phyloP scores from a whole-genome alignment of 2,797 vertebrate genomes.

The Acridotheres tristis region DNA sequence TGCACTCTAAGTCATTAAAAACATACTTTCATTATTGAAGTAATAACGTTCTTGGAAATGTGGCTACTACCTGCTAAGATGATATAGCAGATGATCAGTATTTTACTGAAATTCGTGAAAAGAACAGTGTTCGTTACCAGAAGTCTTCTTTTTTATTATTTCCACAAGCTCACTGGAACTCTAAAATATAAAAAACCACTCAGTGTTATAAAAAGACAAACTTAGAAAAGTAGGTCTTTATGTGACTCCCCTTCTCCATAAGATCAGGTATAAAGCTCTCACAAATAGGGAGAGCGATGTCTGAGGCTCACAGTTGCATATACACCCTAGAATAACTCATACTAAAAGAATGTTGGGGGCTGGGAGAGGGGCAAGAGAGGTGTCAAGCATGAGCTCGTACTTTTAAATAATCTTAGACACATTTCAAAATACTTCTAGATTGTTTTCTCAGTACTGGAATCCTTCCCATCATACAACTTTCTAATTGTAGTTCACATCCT shows the following conservation, averaged over 20 bases:
- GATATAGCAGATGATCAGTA: slow-evolving; percentile 16
- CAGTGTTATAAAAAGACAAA: not conserved
- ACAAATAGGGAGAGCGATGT: not conserved
- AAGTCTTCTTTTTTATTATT: slow-evolving; percentile 22
- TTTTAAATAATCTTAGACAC: not conserved
- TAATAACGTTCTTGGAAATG: slow-evolving; percentile 55
- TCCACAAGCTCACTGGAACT: not conserved
- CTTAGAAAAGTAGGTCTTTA: not conserved
- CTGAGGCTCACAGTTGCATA: no score
- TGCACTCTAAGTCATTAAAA: slow-evolving; percentile 36
- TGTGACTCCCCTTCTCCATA: not conserved
- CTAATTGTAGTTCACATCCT: not conserved
- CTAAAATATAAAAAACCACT: not conserved
- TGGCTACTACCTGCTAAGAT: slow-evolving; percentile 23
- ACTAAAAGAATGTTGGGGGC: not conserved
- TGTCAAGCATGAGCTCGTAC: not conserved
- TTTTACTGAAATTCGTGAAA: slow-evolving; percentile 29
- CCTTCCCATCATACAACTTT: not conserved
- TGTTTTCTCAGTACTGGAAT: not conserved
- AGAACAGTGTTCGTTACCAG: slow-evolving; percentile 15
- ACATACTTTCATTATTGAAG: slow-evolving; percentile 31
- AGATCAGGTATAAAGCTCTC: not conserved
- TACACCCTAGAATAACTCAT: not conserved
- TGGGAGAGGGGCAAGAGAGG: not conserved
- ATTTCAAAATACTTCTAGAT: not conserved